Conservation (phyloP, 2,113 vertebrate genomes). For the Festucalex cinctus region DNA sequence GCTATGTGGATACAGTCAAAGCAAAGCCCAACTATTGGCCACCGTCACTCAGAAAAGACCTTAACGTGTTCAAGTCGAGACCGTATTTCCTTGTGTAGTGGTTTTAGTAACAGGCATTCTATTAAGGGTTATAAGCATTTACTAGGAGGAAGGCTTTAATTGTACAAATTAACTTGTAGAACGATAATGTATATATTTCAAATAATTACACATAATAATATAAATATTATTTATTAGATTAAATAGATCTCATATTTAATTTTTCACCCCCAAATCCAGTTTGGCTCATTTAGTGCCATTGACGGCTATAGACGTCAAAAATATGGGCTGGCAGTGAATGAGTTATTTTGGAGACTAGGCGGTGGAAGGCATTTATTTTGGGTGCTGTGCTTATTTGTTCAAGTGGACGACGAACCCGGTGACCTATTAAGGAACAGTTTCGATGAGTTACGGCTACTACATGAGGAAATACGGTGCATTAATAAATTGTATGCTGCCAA, state of each 20-base stretch:
- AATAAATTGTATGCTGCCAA: not conserved
- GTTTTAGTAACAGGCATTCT: not conserved
- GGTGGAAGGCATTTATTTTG: not conserved
- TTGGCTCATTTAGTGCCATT: not conserved
- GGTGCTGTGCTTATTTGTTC: not conserved
- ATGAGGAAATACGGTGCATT: not conserved
- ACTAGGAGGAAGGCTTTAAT: not conserved
- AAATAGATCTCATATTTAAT: not conserved
- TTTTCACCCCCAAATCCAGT: not conserved
- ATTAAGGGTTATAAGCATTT: not conserved
- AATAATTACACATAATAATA: not conserved
- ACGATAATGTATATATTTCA: not conserved
- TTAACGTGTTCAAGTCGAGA: not conserved
- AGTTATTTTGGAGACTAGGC: not conserved
- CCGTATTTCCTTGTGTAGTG: not conserved
- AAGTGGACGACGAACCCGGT: not conserved
- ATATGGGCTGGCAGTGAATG: no score
- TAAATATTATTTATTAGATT: not conserved
- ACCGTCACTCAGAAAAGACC: conserved; percentile 24
- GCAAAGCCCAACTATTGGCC: conserved; percentile 62
- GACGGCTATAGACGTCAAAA: no score
- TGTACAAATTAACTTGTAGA: not conserved
- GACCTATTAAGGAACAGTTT: not conserved
- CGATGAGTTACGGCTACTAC: not conserved
- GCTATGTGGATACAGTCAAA: conserved; percentile 82